Base-by-base conservation (phyloP, 2,888 invertebrate species). In the Neuroscelio doddi region DNA sequence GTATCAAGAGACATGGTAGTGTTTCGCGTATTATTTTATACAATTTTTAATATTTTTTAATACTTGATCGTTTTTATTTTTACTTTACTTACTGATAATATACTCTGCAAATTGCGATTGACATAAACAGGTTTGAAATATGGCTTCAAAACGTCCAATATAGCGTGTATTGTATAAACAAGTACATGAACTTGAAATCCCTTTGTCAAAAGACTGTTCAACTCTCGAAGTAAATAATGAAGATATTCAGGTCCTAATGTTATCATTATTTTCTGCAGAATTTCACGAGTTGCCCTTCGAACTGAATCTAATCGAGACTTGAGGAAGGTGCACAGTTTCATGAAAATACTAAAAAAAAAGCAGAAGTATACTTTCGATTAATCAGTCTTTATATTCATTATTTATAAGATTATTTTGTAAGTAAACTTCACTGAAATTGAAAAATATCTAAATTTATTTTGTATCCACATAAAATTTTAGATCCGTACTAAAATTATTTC, bases 141-240 rank as follows among this genome's bases (percentile, higher is more conserved):
- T 0, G 88, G 85, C 77, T 90, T 91, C 51, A 97, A 81, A 17
- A 90, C 89, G 55, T 90, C 90, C 46, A 98, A 85, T 2, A 98
- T 89, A 0, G 92, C 89, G 79, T 97, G 95, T 14, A 96, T 89
- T 0, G 97, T 96, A 63, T 91, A 96, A 1, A 93, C 93, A 49
- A 98, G 86, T 0, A 98, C 97, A 77, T 98, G 98, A 1, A 95
- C 91, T 87, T 97, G 97, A 81, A 93, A 98, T 8, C 98, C 98
- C 79, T 92, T 89, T 0, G 91, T 94, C 50, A 98, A 86, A 14
- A 95, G 85, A 2, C 92, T 86, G 27, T 91, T 90, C 81, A 98
- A 89, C 84, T 97, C 96, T 62, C 90, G 90, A 8, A 98, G 83
- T 15, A 98, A 85, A 73, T 91, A 87, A 4, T 90, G 88, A 63